These are phyloP conservation scores for Musca domestica DNA, from an alignment of 1,140 invertebrate genomes.

Conservation along the genomic window DNA sequence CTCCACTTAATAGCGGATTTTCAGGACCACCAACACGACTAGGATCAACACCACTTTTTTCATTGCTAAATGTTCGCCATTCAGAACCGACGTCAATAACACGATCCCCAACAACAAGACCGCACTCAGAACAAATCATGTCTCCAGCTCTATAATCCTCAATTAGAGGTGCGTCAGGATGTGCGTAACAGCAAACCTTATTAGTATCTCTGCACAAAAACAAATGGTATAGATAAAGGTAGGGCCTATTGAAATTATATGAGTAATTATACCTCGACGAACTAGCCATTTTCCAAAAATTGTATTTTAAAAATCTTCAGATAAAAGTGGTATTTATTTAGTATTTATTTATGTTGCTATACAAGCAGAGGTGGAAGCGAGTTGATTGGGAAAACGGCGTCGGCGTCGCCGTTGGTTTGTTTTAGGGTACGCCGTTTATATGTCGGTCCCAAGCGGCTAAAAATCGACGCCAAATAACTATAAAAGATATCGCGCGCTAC, in stretches of 20 bases:
- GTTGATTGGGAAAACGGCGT: too few species aligned
- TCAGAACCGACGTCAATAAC: slow-evolving; percentile 99
- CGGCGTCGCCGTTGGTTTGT: too few species aligned
- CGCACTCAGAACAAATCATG: slow-evolving; percentile 98
- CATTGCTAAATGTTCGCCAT: slow-evolving; percentile 99
- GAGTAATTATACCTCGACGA: background rate
- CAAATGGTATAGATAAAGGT: background rate
- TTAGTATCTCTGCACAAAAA: slow-evolving; percentile 51
- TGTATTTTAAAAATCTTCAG: too few species aligned
- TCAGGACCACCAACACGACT: slow-evolving; percentile 97
- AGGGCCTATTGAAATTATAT: background rate
- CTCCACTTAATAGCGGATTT: slow-evolving; percentile 93
- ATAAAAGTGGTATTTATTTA: too few species aligned
- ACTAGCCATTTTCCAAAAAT: background rate
- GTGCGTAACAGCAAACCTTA: slow-evolving; percentile 84
- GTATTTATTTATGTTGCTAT: too few species aligned
- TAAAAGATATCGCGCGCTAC: too few species aligned
- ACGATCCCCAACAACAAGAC: slow-evolving; percentile 96
- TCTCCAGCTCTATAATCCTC: slow-evolving; percentile 99
- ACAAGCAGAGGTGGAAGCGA: too few species aligned
- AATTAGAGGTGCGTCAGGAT: slow-evolving; percentile 93
- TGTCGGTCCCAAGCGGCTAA: too few species aligned
- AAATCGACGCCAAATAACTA: too few species aligned
- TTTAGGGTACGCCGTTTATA: too few species aligned
- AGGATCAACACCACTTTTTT: slow-evolving; percentile 94